Evolutionary conservation across 2,888 invertebrate species (phyloP), one percentile per base, ranked within the genome.

Genomic region (Nymphalis polychloros): DNA sequence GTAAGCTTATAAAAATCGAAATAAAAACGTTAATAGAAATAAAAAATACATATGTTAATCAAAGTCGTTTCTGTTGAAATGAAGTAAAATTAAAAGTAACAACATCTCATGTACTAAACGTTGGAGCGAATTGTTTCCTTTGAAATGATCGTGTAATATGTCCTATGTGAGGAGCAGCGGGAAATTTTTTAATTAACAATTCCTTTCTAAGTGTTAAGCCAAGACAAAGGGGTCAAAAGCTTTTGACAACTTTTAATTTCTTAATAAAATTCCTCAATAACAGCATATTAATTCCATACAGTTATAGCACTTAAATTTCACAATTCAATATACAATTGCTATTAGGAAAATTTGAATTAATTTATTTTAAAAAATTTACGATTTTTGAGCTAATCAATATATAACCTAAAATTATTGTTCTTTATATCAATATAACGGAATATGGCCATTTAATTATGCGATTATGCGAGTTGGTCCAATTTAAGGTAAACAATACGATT

Each of bases 401-500:
- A 50, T 20, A 50, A 1, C 48, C 3, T 20, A 19, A 19, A 19
- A 50, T 19, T 20, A 19, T 8, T 20, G 4, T 50, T 16, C 8
- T 60, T 48, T 7, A 23, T 46, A 16, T 8, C 1, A 60, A 60
- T 17, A 23, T 49, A 17, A 27, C 27, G 53, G 16, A 17, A 47
- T 60, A 8, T 35, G 8, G 47, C 27, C 16, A 48, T 64, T n/a
- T 48, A 27, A n/a, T 7, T 10, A 20, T 53, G 16, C 6, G 53
- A 53, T 60, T 60, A 19, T 5, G 10, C 52, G 65, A 52, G 31
- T 52, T 59, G n/a, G 59, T 66, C 53, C 52, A 66, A 52, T 66
- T 66, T 60, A 47, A 61, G 47, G 50, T 52, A 53, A 53, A 66
- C 46, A 60, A 47, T 16, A 16, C 60, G 60, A 66, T 53, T 60